phyloP scores from a whole-genome alignment of 2,113 vertebrate species.

The Dasyurus viverrinus region DNA sequence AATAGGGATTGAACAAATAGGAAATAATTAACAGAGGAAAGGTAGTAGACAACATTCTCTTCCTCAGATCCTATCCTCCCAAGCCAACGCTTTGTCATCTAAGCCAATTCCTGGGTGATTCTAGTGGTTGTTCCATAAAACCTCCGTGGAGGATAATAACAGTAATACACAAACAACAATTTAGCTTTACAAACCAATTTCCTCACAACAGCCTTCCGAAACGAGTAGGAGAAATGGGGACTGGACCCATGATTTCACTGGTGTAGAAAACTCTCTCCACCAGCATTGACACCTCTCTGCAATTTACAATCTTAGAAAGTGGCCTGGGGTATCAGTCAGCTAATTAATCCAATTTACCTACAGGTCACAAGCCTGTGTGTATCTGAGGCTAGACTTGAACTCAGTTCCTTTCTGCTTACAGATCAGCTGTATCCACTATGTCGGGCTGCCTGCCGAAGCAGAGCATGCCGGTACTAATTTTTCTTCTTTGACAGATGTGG shows the following conservation, averaged over 20 bases:
- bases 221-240: background rate
- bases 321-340: background rate
- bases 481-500: background rate
- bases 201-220: background rate
- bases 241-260: background rate
- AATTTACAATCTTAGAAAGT: background rate
- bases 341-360: too few relatives aligned
- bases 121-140: background rate
- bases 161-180: background rate
- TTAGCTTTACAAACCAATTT: slow-evolving; percentile 2
- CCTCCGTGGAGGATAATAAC: background rate
- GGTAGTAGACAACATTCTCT: background rate
- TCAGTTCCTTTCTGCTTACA: background rate
- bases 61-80: background rate
- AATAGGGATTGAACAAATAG: background rate
- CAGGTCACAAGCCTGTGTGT: background rate
- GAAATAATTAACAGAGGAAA: background rate
- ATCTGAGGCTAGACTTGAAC: background rate
- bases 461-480: background rate
- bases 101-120: background rate
- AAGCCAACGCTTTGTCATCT: background rate
- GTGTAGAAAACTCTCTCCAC: background rate
- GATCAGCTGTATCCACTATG: background rate
- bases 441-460: background rate
- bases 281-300: background rate